These are phyloP conservation scores for Ceratina calcarata DNA, from an alignment of 1,140 invertebrate genomes.

Conservation along the genomic window DNA sequence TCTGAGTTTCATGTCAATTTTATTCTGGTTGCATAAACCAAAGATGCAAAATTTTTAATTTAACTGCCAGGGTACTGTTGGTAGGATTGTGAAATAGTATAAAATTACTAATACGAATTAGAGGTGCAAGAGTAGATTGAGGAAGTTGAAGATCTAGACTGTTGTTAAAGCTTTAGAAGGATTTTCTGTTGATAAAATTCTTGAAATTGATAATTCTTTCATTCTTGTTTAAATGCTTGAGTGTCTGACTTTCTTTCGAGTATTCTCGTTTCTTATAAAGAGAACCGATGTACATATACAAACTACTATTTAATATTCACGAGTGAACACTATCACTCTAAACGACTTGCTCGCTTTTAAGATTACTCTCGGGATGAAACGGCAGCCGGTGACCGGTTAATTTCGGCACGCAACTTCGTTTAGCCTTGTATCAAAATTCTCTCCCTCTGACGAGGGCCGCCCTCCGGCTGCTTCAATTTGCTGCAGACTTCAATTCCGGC, in stretches of 20 bases:
- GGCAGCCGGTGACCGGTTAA: background rate
- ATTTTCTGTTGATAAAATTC: too few species aligned
- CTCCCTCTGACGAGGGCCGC: background rate
- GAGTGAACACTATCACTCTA: too few species aligned
- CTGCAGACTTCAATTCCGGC: background rate
- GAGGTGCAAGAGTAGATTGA: background rate
- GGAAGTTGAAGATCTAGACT: background rate
- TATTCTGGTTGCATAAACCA: background rate
- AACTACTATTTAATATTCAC: too few species aligned
- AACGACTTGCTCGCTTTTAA: background rate
- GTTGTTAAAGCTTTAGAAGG: too few species aligned
- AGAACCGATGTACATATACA: too few species aligned
- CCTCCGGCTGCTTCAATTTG: constrained; percentile 6
- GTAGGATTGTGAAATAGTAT: background rate
- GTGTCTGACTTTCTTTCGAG: too few species aligned
- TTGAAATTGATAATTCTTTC: too few species aligned
- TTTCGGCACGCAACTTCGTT: constrained; percentile 15
- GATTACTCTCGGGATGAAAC: background rate
- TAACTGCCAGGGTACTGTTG: background rate
- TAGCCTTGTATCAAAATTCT: constrained; percentile 29
- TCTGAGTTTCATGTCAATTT: background rate
- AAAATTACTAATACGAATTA: background rate
- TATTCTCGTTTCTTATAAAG: too few species aligned
- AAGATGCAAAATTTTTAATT: background rate
- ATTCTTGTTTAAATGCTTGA: too few species aligned